A percentile compares a stretch with the other conserved stretches of the same genome.
phyloP scores from a whole-genome alignment of 2,797 vertebrate species.

The Bufotes viridis region DNA sequence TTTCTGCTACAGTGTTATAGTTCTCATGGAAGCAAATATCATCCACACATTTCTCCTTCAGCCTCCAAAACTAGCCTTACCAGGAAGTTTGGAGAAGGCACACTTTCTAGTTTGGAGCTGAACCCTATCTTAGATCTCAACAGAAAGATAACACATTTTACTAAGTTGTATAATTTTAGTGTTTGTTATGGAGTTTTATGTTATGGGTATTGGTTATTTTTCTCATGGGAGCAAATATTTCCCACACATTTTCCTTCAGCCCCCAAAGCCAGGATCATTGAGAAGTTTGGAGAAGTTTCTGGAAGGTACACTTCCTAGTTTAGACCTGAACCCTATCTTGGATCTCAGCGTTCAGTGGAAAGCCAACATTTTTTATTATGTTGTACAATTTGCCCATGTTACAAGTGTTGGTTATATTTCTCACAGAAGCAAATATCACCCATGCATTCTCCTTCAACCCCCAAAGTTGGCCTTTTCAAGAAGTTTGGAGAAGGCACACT shows the following conservation, averaged over 20 bases:
- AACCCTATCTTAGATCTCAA: not conserved
- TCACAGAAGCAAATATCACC: not conserved
- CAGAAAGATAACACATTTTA: not conserved
- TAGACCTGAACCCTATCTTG: not conserved
- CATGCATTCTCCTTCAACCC: not conserved
- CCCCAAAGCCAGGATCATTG: too few relatives aligned
- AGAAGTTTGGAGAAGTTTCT: not conserved
- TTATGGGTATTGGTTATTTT: too few relatives aligned
- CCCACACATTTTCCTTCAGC: not conserved
- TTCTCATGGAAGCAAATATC: not conserved
- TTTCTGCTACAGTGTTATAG: too few relatives aligned
- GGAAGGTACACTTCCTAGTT: too few relatives aligned
- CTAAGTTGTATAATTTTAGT: not conserved
- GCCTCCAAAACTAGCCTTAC: not conserved
- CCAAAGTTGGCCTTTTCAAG: not conserved
- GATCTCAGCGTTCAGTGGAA: not conserved
- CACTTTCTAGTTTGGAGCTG: not conserved
- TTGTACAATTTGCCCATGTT: not conserved
- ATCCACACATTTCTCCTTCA: not conserved
- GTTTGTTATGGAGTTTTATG: too few relatives aligned
- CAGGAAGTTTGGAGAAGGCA: not conserved
- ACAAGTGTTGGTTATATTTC: not conserved
- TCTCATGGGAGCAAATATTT: not conserved
- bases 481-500: not conserved
- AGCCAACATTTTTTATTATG: not conserved